Conservation (phyloP, 2,888 invertebrate genomes). For the Drosophila neonasuta region DNA sequence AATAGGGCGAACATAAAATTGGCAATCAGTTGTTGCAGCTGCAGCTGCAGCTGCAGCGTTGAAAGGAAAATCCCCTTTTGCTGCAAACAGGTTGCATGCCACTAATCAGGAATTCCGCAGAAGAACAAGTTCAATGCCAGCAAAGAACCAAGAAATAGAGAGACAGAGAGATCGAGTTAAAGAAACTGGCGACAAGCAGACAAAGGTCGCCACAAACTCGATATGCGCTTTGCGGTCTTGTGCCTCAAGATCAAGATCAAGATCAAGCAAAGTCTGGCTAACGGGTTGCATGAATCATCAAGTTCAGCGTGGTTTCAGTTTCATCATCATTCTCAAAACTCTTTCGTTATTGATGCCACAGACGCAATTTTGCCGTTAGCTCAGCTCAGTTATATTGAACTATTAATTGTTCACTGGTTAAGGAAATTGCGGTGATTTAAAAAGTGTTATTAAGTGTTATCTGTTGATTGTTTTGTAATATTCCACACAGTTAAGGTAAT, state of each 20-base stretch:
- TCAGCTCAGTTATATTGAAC: neutral
- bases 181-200: constrained; percentile 15
- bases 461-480: neutral
- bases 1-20: constrained; percentile 11
- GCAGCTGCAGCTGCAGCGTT: constrained; percentile 2
- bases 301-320: neutral
- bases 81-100: constrained; percentile 43
- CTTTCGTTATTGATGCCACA: neutral
- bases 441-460: constrained; percentile 20
- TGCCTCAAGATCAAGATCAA: constrained; percentile 34
- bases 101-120: constrained; percentile 32
- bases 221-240: constrained; percentile 48
- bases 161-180: constrained; percentile 14
- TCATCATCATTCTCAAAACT: neutral
- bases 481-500: neutral
- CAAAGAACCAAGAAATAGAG: constrained; percentile 12
- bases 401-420: constrained; percentile 1
- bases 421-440: constrained; percentile 7
- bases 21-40: constrained; percentile 24
- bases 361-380: constrained; percentile 2
- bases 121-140: constrained; percentile 53
- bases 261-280: constrained; percentile 15
- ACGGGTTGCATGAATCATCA: constrained; percentile 23
- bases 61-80: constrained; percentile 42
- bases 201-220: constrained; percentile 43